Base-by-base conservation (phyloP, 2,888 invertebrate genomes). In the Tricholauxania praeusta region DNA sequence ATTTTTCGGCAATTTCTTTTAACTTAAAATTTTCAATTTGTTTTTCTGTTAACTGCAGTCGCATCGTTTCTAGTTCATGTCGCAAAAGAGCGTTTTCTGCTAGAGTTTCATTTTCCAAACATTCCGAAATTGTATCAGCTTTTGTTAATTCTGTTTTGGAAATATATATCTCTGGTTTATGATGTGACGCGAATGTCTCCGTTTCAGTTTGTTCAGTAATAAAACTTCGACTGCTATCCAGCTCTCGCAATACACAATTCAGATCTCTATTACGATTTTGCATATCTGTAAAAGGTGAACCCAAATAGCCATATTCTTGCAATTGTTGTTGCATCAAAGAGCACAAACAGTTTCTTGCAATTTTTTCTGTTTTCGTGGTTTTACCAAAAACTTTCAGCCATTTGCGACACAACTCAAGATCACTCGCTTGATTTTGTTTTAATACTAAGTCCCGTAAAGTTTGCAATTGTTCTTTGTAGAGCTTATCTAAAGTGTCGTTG, bases 351-450 rank as follows among this genome's bases (percentile, higher is more conserved):
- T 86, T 86, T 7, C 87, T 78, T 2, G 80, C 78, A 53, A 84
- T 74, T 74, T 83, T 84, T 39, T 87, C 84, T 0, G 77, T 71
- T 5, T 75, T 71, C 0, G 75, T 67, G 0, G 82, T 79, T 2
- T 76, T 68, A 51, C 81, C 80, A 53, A 87, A 83, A 19, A 81
- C 78, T 47, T 84, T 79, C 12, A 87, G 71, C 87, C 87, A 87
- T 72, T 76, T 78, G 39, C 77, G 79, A 64, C 80, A 82, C 15
- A 80, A 73, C 17, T 80, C 79, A 17, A 82, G 78, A 28, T 81
- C 81, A n/a, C 78, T 62, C 0, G 76, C 72, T 51, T 78, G 73
- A 15, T 79, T 77, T 1, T 78, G 75, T 67, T 78, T 80, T 22
- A 81, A 64, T 7, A 80, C 76, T 15, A 80, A 74, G 64, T 79